phyloP scores from a whole-genome alignment of 2,888 invertebrate species.

The Brenthis daphne region DNA sequence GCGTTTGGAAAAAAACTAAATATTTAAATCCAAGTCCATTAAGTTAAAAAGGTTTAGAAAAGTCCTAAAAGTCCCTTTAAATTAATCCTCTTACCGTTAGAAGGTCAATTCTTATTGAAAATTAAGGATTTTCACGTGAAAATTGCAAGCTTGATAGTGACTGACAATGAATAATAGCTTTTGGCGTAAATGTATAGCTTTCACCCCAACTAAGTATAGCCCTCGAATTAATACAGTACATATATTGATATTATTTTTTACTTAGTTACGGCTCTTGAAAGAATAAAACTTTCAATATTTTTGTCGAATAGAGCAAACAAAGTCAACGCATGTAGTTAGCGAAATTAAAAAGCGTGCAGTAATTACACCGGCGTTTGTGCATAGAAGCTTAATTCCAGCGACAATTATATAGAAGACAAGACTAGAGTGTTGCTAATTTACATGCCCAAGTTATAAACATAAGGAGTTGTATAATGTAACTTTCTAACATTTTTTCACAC shows the following conservation, averaged over 20 bases:
- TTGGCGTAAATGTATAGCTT: background rate
- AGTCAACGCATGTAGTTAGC: background rate
- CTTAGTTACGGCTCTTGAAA: no score
- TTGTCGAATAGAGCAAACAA: background rate
- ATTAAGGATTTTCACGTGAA: conserved; percentile 6
- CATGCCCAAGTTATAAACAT: conserved; percentile 14
- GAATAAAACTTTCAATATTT: no score
- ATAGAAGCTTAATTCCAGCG: conserved; percentile 31
- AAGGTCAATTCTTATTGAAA: conserved; percentile 8
- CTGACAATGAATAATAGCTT: conserved; percentile 1
- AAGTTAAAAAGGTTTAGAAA: conserved; percentile 2
- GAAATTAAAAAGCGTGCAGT: conserved; percentile 20
- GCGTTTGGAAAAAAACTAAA: background rate
- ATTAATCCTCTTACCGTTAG: conserved; percentile 9
- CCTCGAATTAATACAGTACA: no score
- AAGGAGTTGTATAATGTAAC: background rate
- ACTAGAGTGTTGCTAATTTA: conserved; percentile 32
- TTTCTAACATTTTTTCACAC: no score
- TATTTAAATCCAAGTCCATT: conserved; percentile 17
- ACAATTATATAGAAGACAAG: conserved; percentile 33
- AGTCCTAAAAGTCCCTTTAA: background rate
- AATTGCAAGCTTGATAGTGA: background rate
- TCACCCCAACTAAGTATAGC: no score
- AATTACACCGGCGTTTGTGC: conserved; percentile 25
- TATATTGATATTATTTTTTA: no score